phyloP scores from a whole-genome alignment of 2,888 invertebrate genomes.

The Ormyrus labotus region DNA sequence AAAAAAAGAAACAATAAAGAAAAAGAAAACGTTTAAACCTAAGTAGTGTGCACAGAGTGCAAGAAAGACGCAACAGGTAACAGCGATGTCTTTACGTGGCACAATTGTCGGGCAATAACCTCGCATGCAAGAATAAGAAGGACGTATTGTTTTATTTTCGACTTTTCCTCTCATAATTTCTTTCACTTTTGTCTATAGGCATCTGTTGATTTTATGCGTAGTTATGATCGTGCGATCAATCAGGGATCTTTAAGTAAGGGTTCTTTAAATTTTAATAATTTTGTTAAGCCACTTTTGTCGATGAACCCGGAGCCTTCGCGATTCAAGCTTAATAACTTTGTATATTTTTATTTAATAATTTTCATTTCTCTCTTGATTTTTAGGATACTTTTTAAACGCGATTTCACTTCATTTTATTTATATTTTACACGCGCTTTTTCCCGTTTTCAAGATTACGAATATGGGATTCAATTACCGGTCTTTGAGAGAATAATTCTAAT shows the following conservation, averaged over 20 bases:
- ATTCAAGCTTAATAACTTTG: conserved; percentile 27
- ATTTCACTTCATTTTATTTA: neutral
- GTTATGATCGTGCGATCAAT: conserved; percentile 24
- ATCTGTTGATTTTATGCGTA: conserved; percentile 21
- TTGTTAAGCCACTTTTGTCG: conserved; percentile 54
- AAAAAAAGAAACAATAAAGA: conserved; percentile 30
- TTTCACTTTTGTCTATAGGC: conserved; percentile 33
- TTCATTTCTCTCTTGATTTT: conserved; percentile 27
- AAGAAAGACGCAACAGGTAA: conserved; percentile 68
- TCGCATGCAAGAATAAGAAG: conserved; percentile 53
- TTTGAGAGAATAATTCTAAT: conserved; percentile 16
- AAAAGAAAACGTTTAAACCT: conserved; percentile 51
- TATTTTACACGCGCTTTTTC: conserved; percentile 28
- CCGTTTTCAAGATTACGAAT: conserved; percentile 17
- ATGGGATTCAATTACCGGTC: neutral
- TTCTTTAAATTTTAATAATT: conserved; percentile 7
- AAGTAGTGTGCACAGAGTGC: conserved; percentile 56
- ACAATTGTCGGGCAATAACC: conserved; percentile 63
- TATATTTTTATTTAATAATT: conserved; percentile 29
- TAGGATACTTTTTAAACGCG: conserved; percentile 18
- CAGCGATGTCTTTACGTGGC: conserved; percentile 68
- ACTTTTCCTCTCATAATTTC: conserved; percentile 22
- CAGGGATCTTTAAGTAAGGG: conserved; percentile 9
- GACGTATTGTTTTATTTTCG: conserved; percentile 43
- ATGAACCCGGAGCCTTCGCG: conserved; percentile 44